Percentiles rank a stretch among this genome's conserved stretches.
Conservation (phyloP, 2,888 invertebrate genomes). For the Leptarthrus brevirostris region DNA sequence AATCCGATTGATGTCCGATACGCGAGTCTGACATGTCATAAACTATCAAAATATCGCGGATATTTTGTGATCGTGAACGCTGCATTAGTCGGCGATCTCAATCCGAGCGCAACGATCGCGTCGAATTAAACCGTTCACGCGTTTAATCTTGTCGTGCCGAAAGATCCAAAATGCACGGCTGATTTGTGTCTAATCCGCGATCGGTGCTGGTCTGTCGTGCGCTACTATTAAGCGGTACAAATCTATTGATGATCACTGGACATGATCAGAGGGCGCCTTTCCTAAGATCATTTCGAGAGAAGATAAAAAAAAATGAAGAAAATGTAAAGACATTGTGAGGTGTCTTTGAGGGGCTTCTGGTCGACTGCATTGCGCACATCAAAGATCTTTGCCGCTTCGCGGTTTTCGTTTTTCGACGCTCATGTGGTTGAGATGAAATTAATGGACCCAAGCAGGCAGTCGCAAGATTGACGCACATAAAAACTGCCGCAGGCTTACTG, state of each 20-base stretch:
- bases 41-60: constrained; percentile 36
- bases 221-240: constrained; percentile 8
- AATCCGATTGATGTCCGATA: constrained; percentile 9
- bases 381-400: not conserved
- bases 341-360: not conserved
- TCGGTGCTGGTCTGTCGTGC: not conserved
- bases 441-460: constrained; percentile 12
- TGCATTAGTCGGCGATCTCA: constrained; percentile 1
- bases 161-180: not conserved
- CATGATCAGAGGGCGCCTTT: no score
- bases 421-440: constrained; percentile 28
- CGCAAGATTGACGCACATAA: constrained; percentile 11
- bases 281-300: not conserved
- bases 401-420: not conserved
- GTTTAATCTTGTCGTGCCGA: constrained; percentile 24
- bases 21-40: constrained; percentile 24
- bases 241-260: no score
- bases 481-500: not conserved
- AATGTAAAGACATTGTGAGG: constrained; percentile 18
- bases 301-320: not conserved
- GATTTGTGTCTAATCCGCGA: constrained; percentile 29
- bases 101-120: not conserved
- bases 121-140: not conserved
- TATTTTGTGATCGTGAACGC: not conserved
- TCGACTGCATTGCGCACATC: not conserved